Evolutionary conservation across 2,797 vertebrate species (phyloP).

Genomic region (Sitta carolinensis): DNA sequence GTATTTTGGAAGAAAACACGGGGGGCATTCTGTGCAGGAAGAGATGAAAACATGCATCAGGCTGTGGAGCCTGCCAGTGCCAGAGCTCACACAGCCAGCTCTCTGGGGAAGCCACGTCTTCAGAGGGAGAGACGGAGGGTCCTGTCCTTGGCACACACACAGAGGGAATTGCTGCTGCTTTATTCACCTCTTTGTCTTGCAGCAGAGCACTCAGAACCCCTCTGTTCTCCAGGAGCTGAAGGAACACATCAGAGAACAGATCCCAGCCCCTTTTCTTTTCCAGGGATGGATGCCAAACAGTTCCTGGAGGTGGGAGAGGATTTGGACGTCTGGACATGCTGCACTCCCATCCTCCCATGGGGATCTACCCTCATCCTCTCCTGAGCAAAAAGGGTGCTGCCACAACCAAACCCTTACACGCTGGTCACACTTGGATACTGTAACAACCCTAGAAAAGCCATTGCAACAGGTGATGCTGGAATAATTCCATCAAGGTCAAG

Average conservation of each 20-base stretch:
- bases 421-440: not conserved
- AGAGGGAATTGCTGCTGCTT: not conserved
- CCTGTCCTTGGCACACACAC: not conserved
- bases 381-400: not conserved
- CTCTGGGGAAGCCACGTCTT: not conserved
- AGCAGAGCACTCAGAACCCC: not conserved
- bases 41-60: not conserved
- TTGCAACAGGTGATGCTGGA: not conserved
- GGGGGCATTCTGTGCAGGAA: not conserved
- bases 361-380: not conserved
- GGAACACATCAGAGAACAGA: not conserved
- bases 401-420: not conserved
- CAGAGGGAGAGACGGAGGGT: not conserved
- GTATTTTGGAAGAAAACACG: slow-evolving; percentile 20
- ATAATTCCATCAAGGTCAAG: not conserved
- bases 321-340: not conserved
- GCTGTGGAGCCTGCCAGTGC: not conserved
- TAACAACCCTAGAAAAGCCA: not conserved
- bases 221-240: not conserved
- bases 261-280: not conserved
- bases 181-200: not conserved
- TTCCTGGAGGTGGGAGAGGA: not conserved
- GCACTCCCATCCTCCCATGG: not conserved
- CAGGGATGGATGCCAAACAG: not conserved
- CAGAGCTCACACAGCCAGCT: rapidly evolving